Evolutionary conservation across 2,888 invertebrate genomes (phyloP).

Genomic region (Hylaea fasciaria): DNA sequence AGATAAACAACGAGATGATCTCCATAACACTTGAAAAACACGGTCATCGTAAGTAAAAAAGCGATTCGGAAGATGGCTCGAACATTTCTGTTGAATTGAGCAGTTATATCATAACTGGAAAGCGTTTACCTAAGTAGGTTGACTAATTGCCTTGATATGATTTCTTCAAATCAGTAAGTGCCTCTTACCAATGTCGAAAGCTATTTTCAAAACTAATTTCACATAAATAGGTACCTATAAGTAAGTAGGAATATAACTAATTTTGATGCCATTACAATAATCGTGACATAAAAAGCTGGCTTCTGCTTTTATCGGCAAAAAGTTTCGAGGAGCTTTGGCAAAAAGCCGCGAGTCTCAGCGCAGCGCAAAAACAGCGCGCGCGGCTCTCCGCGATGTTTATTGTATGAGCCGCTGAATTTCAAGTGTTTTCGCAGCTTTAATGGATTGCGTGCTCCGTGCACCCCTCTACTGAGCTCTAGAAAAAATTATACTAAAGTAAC

Average conservation of each 20-base stretch:
- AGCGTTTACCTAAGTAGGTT: too few relatives aligned
- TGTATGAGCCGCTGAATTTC: constrained; percentile 82
- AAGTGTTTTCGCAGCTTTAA: constrained; percentile 80
- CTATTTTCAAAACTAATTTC: too few relatives aligned
- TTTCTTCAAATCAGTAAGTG: too few relatives aligned
- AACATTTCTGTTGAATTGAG: neutral
- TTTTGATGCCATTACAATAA: constrained; percentile 37
- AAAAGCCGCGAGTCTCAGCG: constrained; percentile 62
- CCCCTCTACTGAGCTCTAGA: constrained; percentile 45
- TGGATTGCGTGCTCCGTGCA: constrained; percentile 69
- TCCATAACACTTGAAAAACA: constrained; percentile 38
- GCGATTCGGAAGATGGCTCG: neutral
- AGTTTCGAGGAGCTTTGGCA: constrained; percentile 54
- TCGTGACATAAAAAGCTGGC: constrained; percentile 45
- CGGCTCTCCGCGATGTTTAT: constrained; percentile 72
- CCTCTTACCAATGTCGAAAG: too few relatives aligned
- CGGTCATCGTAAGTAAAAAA: constrained; percentile 7
- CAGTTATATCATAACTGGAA: neutral
- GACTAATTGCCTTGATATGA: too few relatives aligned
- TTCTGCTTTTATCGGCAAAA: constrained; percentile 56
- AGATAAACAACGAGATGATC: constrained; percentile 39
- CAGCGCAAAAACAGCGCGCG: constrained; percentile 63
- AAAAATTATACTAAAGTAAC: constrained; percentile 46
- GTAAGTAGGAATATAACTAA: constrained; percentile 20
- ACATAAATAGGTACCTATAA: too few relatives aligned